Conservation (phyloP, 2,113 vertebrate genomes). For the Colaptes auratus region DNA sequence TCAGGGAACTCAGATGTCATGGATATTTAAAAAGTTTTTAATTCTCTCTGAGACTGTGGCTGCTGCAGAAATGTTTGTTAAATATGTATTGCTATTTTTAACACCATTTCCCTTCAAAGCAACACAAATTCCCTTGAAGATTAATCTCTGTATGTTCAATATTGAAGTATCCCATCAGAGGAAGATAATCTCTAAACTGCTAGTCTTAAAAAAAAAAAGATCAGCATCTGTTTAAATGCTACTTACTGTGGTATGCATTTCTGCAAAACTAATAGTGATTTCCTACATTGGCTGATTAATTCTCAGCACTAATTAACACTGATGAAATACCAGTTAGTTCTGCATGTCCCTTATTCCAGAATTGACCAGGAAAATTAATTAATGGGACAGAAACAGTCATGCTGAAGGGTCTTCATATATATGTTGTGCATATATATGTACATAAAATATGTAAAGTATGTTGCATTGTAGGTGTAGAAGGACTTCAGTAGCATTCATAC, state of each 20-base stretch:
- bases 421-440: not conserved
- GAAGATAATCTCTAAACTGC: conserved; percentile 29
- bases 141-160: conserved; percentile 26
- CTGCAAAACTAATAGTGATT: conserved; percentile 8
- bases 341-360: conserved; percentile 17
- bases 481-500: not conserved
- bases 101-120: not conserved
- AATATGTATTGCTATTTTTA: conserved; percentile 29
- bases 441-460: not conserved
- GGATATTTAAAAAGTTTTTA: not conserved
- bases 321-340: conserved; percentile 34
- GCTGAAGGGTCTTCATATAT: not conserved
- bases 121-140: not conserved
- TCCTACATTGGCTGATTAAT: conserved; percentile 20
- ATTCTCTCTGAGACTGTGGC: not conserved
- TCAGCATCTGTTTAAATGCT: conserved; percentile 14
- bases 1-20: not conserved
- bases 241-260: conserved; percentile 18
- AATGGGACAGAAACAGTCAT: not conserved
- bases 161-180: conserved; percentile 24
- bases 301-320: conserved; percentile 30
- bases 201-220: not conserved
- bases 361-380: conserved; percentile 24
- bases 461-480: not conserved
- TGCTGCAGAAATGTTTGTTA: conserved; percentile 6